Percentiles rank a stretch among this genome's conserved stretches.
Evolutionary conservation across 1,140 invertebrate species (phyloP).

Genomic region (Drosophila hydei): DNA sequence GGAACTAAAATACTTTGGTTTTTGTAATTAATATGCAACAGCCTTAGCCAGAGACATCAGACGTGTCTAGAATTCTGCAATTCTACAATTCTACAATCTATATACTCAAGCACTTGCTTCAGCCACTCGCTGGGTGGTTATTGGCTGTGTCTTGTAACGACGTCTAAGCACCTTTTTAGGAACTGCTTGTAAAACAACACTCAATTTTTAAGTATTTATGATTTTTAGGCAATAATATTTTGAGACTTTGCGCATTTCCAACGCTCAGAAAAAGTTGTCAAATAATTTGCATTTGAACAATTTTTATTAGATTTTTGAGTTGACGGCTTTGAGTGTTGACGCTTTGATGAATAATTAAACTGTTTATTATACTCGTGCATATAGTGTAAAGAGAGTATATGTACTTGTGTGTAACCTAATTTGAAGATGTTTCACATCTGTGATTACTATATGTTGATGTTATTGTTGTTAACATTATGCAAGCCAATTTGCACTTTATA

Average conservation of each 20-base stretch:
- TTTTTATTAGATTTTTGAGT: conserved; percentile 19
- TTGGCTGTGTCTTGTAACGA: conserved; percentile 19
- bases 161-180: conserved; percentile 24
- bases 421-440: too few species aligned
- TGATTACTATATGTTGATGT: too few species aligned
- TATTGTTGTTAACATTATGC: too few species aligned
- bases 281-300: conserved; percentile 37
- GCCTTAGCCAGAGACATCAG: conserved; percentile 8
- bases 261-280: conserved; percentile 3
- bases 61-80: conserved; percentile 26
- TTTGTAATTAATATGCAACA: conserved; percentile 39
- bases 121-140: conserved; percentile 51
- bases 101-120: conserved; percentile 24
- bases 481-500: too few species aligned
- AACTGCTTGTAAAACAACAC: conserved; percentile 48
- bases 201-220: conserved; percentile 45
- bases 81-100: conserved; percentile 1
- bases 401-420: too few species aligned
- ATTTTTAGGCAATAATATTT: conserved; percentile 43
- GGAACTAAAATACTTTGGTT: conserved; percentile 31
- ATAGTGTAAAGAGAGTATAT: conserved; percentile 1
- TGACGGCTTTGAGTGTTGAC: conserved; percentile 20
- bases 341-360: conserved; percentile 27
- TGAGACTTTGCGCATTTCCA: background rate
- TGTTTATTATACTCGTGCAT: background rate